phyloP scores from a whole-genome alignment of 2,888 invertebrate genomes.

The Pachliopta kotzebuea region DNA sequence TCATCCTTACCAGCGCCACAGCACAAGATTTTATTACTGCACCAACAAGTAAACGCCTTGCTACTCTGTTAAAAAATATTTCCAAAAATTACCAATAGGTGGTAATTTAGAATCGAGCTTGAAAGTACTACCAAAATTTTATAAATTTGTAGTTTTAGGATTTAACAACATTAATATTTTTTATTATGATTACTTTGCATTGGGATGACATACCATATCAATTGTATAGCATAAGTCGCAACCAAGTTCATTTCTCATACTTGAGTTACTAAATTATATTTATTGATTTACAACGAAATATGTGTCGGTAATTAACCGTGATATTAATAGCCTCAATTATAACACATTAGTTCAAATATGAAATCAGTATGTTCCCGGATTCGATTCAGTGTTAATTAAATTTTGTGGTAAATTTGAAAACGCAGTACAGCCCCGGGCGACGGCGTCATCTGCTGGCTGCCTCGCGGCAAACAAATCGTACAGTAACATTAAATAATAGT shows the following conservation, averaged over 20 bases:
- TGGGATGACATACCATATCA: not conserved
- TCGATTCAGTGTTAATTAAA: conserved; percentile 61
- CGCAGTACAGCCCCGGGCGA: conserved; percentile 49
- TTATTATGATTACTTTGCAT: not conserved
- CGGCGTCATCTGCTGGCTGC: conserved; percentile 58
- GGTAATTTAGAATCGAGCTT: not conserved
- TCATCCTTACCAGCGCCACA: too few species aligned
- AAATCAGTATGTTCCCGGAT: conserved; percentile 36
- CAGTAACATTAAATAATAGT: conserved; percentile 44
- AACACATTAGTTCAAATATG: conserved; percentile 16
- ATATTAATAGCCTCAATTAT: conserved; percentile 4
- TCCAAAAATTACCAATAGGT: too few species aligned
- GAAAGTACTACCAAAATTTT: not conserved
- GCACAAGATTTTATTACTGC: too few species aligned
- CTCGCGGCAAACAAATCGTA: conserved; percentile 39
- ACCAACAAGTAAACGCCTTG: too few species aligned
- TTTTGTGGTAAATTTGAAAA: conserved; percentile 63
- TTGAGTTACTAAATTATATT: not conserved
- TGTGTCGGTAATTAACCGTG: not conserved
- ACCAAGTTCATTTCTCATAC: conserved; percentile 8
- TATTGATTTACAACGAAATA: not conserved
- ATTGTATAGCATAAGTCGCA: not conserved
- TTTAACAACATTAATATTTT: not conserved
- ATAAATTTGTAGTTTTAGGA: not conserved
- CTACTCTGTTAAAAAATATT: too few species aligned